A percentile compares a stretch with the other conserved stretches of the same genome.
Evolutionary conservation across 2,113 vertebrate genomes (phyloP).

Genomic region (Cyanocitta stelleri): DNA sequence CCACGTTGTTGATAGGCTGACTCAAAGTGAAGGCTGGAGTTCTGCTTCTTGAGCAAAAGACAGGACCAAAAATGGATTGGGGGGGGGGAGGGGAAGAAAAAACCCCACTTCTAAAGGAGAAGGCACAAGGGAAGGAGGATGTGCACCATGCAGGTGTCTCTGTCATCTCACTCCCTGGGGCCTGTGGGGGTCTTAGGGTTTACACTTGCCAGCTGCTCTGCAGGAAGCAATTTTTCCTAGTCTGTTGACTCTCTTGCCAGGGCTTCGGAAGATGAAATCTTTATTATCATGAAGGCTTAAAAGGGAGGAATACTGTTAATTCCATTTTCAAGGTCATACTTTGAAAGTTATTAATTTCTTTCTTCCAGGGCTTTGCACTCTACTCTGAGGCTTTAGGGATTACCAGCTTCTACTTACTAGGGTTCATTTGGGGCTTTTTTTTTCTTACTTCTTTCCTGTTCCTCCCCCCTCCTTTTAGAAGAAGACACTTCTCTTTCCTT

Average conservation of each 20-base stretch:
- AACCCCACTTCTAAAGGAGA: not conserved
- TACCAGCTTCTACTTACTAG: conserved; percentile 52
- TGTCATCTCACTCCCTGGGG: not conserved
- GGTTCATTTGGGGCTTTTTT: conserved; percentile 21
- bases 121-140: not conserved
- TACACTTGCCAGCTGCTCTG: not conserved
- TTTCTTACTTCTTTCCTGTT: not conserved
- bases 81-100: not conserved
- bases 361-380: conserved; percentile 57
- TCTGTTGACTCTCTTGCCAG: conserved; percentile 45
- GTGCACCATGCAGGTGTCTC: not conserved
- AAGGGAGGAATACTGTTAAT: conserved; percentile 67
- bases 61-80: not conserved
- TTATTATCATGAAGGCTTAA: conserved; percentile 72
- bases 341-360: conserved; percentile 73
- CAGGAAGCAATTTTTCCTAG: conserved; percentile 52
- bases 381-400: conserved; percentile 65
- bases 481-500: conserved; percentile 2
- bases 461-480: not conserved
- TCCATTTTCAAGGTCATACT: conserved; percentile 73
- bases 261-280: conserved; percentile 69
- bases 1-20: not conserved
- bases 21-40: not conserved
- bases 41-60: not conserved
- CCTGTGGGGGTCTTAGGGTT: not conserved